Conservation (phyloP, 2,888 invertebrate genomes). For the Patella ulyssiponensis region DNA sequence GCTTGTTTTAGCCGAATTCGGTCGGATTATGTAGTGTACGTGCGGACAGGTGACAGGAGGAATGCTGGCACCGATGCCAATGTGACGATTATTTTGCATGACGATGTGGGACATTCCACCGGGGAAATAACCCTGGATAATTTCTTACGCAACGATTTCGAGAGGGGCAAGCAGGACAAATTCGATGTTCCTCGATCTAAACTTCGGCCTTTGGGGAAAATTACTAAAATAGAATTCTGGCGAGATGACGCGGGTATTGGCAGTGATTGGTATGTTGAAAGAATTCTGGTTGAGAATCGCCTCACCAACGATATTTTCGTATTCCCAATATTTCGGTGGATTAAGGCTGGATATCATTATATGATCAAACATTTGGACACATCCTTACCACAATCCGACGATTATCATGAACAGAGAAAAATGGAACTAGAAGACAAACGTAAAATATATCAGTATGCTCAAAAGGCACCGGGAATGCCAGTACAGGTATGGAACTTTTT, state of each 20-base stretch:
- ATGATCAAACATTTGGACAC: constrained; percentile 71
- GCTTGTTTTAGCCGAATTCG: constrained; percentile 29
- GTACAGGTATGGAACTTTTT: constrained; percentile 52
- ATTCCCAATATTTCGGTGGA: constrained; percentile 73
- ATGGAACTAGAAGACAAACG: constrained; percentile 70
- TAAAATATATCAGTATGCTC: constrained; percentile 46
- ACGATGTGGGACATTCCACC: constrained; percentile 66
- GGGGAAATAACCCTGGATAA: constrained; percentile 68
- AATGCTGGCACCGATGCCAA: constrained; percentile 73
- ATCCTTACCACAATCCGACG: constrained; percentile 71
- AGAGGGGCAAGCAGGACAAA: constrained; percentile 55
- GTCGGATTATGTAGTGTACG: constrained; percentile 62
- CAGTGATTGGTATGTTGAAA: constrained; percentile 72
- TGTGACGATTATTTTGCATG: constrained; percentile 70
- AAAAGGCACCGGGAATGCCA: constrained; percentile 50
- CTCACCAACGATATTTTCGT: constrained; percentile 56
- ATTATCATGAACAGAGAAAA: constrained; percentile 66
- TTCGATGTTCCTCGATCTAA: constrained; percentile 47
- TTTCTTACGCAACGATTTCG: constrained; percentile 67
- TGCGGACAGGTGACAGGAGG: constrained; percentile 73
- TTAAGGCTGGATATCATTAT: constrained; percentile 68
- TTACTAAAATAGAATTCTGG: constrained; percentile 66
- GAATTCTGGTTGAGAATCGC: constrained; percentile 62
- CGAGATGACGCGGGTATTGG: constrained; percentile 66
- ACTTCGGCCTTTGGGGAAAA: constrained; percentile 43